phyloP scores from a whole-genome alignment of 2,888 invertebrate genomes.

The Euplagia quadripunctaria region DNA sequence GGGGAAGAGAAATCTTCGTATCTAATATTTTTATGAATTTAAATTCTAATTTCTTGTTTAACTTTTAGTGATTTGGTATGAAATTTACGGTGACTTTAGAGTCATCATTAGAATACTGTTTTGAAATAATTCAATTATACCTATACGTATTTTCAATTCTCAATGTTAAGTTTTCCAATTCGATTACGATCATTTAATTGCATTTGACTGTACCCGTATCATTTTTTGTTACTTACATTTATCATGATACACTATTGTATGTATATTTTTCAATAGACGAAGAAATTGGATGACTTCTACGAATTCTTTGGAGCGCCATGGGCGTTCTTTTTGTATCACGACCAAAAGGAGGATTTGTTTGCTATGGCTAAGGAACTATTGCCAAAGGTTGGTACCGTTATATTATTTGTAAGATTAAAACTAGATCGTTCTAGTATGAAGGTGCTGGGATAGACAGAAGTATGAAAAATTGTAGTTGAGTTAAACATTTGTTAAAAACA shows the following conservation, averaged over 20 bases:
- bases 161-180: not conserved
- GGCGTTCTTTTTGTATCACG: slow-evolving; percentile 89
- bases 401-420: not conserved
- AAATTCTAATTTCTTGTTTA: too few relatives aligned
- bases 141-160: not conserved
- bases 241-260: slow-evolving; percentile 22
- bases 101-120: not conserved
- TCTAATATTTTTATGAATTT: too few relatives aligned
- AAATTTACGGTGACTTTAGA: not conserved
- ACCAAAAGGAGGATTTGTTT: slow-evolving; percentile 84
- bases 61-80: too few relatives aligned
- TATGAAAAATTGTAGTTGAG: not conserved
- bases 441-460: not conserved
- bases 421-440: not conserved
- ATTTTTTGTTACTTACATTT: slow-evolving; percentile 16
- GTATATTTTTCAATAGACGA: slow-evolving; percentile 62
- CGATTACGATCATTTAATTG: not conserved
- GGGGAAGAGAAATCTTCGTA: too few relatives aligned
- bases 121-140: too few relatives aligned
- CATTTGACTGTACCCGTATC: not conserved
- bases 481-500: too few relatives aligned
- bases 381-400: slow-evolving; percentile 76
- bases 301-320: slow-evolving; percentile 90
- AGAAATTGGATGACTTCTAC: slow-evolving; percentile 89
- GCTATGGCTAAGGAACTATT: slow-evolving; percentile 77